A percentile compares a stretch with the other conserved stretches of the same genome.
Evolutionary conservation across 1,140 invertebrate species (phyloP).

Genomic region (Drosophila guanche): DNA sequence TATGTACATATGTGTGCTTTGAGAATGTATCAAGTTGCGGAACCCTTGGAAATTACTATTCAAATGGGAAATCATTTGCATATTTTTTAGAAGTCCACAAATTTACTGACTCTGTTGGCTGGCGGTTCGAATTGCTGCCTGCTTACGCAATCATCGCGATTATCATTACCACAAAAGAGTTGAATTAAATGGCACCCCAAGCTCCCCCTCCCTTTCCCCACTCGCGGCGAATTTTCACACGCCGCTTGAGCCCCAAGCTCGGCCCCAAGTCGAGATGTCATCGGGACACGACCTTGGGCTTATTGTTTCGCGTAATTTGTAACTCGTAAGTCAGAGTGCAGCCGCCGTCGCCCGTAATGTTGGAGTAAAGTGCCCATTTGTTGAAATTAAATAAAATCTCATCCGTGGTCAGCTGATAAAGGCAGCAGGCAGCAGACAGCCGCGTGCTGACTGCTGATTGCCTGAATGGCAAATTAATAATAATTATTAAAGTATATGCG

Average conservation of each 20-base stretch:
- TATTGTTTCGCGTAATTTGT: constrained; percentile 67
- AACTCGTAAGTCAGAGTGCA: constrained; percentile 56
- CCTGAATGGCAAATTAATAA: constrained; percentile 46
- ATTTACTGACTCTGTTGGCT: constrained; percentile 12
- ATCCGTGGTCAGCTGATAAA: constrained; percentile 11
- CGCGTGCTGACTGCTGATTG: constrained; percentile 8
- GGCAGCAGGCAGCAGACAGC: too few species aligned
- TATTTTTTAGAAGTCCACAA: constrained; percentile 24
- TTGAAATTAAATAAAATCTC: constrained; percentile 57
- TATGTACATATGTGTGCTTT: not conserved
- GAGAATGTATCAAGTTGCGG: constrained; percentile 5
- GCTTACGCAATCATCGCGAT: constrained; percentile 63
- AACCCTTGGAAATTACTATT: constrained; percentile 9
- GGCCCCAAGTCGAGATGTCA: constrained; percentile 41
- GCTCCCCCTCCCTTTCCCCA: not conserved
- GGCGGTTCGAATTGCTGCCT: constrained; percentile 16
- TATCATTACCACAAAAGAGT: constrained; percentile 50
- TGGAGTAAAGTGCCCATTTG: constrained; percentile 64
- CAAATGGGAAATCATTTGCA: constrained; percentile 25
- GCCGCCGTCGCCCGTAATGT: constrained; percentile 23
- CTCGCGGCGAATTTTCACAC: constrained; percentile 31
- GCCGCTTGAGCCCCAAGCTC: constrained; percentile 2
- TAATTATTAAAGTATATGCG: constrained; percentile 46
- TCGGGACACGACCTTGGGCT: constrained; percentile 56
- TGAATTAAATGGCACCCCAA: constrained; percentile 4